Evolutionary conservation across 92 coral and sea anemone genomes (phyloP).

Genomic region (Palythoa grandis): DNA sequence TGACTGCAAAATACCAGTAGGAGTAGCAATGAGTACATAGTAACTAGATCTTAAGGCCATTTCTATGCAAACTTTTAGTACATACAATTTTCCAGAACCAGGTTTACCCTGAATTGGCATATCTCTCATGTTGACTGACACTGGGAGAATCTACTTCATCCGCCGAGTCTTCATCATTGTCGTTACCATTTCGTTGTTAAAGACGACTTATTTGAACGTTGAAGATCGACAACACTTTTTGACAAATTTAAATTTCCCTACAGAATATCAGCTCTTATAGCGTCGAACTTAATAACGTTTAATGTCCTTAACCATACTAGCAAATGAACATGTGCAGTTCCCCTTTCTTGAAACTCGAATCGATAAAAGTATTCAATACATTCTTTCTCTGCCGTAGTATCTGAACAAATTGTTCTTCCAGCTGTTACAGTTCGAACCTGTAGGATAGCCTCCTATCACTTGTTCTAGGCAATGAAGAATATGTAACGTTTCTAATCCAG

Average conservation of each 20-base stretch:
- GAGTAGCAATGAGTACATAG: too few species aligned
- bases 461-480: slow-evolving; percentile 60
- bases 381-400: background rate
- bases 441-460: slow-evolving; percentile 47
- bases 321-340: slow-evolving; percentile 56
- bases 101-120: too few species aligned
- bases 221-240: background rate
- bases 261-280: slow-evolving; percentile 50
- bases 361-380: slow-evolving; percentile 40
- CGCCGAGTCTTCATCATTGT: too few species aligned
- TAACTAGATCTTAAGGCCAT: too few species aligned
- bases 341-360: slow-evolving; percentile 40
- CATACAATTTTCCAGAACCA: too few species aligned
- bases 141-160: too few species aligned
- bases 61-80: too few species aligned
- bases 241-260: slow-evolving; percentile 20
- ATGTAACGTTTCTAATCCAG: slow-evolving; percentile 48
- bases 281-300: background rate
- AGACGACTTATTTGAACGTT: background rate
- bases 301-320: slow-evolving; percentile 48
- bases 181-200: background rate
- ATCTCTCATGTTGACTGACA: too few species aligned
- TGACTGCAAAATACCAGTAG: too few species aligned
- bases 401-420: slow-evolving; percentile 47
- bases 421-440: slow-evolving; percentile 47